These are phyloP conservation scores for Hozukius guyotensis DNA, from an alignment of 2,797 vertebrate species.

Conservation along the genomic window DNA sequence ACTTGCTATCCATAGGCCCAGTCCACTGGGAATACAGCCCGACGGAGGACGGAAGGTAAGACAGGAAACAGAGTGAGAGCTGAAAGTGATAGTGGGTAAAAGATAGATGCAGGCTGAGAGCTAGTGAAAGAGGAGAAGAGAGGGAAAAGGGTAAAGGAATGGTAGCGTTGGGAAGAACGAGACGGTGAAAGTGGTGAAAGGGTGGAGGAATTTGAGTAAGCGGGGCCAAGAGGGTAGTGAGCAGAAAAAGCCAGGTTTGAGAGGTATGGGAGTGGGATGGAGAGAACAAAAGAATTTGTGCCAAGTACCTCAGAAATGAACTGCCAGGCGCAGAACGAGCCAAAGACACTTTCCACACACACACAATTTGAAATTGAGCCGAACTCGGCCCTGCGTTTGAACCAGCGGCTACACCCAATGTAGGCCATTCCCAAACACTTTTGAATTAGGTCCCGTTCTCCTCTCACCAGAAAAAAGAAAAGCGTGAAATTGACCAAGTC, in stretches of 20 bases:
- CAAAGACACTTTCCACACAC: conserved; percentile 3
- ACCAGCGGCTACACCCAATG: conserved; percentile 40
- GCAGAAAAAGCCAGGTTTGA: conserved; percentile 10
- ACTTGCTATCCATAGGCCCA: conserved; percentile 18
- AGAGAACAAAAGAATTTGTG: conserved; percentile 21
- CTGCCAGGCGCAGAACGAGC: conserved; percentile 18
- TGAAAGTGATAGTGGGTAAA: conserved; percentile 57
- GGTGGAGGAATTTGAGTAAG: conserved; percentile 41
- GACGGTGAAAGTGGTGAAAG: conserved; percentile 27
- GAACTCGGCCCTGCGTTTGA: conserved; percentile 41
- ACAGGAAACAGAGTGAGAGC: conserved; percentile 31
- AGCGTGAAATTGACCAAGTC: conserved; percentile 65
- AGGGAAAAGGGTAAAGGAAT: not conserved
- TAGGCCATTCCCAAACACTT: conserved; percentile 44
- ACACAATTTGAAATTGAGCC: conserved; percentile 42
- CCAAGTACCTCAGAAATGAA: conserved; percentile 40
- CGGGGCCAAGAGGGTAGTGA: conserved; percentile 4
- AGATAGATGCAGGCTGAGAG: conserved; percentile 41
- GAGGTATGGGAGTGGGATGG: conserved; percentile 3
- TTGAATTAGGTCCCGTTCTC: conserved; percentile 41
- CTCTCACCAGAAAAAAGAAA: conserved; percentile 42
- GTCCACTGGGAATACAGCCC: conserved; percentile 45
- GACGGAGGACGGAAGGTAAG: conserved; percentile 23
- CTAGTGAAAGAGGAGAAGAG: conserved; percentile 35
- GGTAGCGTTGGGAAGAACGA: not conserved